Conservation (phyloP, 2,797 vertebrate genomes). For the Thaleichthys pacificus region DNA sequence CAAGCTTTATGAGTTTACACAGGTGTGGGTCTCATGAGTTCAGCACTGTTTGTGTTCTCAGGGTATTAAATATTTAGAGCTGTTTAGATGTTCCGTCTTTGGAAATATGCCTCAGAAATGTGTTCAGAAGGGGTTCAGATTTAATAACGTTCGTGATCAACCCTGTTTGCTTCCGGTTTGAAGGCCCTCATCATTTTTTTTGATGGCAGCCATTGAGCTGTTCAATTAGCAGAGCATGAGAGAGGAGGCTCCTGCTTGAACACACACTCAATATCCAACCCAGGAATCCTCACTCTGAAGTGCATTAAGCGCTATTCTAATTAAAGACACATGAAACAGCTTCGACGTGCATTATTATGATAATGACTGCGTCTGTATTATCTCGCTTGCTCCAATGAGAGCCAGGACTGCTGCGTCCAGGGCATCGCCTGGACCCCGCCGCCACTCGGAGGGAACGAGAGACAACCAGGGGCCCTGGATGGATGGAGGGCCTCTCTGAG, state of each 20-base stretch:
- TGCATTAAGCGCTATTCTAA: constrained; percentile 44
- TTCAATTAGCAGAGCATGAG: constrained; percentile 49
- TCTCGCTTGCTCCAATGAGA: constrained; percentile 60
- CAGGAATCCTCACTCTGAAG: constrained; percentile 11
- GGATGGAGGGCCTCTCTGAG: constrained; percentile 48
- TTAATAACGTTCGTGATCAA: not conserved
- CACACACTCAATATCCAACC: constrained; percentile 33
- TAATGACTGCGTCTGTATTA: constrained; percentile 59
- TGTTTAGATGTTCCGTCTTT: constrained; percentile 44
- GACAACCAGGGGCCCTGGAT: constrained; percentile 54
- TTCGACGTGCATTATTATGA: constrained; percentile 67
- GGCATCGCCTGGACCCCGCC: constrained; percentile 48
- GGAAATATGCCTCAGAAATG: constrained; percentile 40
- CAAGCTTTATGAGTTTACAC: constrained; percentile 63
- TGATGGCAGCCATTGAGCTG: constrained; percentile 44
- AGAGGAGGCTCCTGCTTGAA: constrained; percentile 34
- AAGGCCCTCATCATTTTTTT: not conserved
- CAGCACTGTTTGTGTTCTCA: constrained; percentile 40
- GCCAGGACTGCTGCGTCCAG: constrained; percentile 37
- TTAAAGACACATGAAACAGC: constrained; percentile 62
- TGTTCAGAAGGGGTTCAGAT: constrained; percentile 18
- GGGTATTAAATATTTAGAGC: constrained; percentile 58
- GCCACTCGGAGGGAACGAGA: constrained; percentile 62
- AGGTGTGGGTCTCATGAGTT: constrained; percentile 58
- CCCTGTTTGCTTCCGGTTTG: constrained; percentile 28